Evolutionary conservation across 2,797 vertebrate species (phyloP), one percentile per base, ranked within the genome.

Genomic region (Myotis vivesi): DNA sequence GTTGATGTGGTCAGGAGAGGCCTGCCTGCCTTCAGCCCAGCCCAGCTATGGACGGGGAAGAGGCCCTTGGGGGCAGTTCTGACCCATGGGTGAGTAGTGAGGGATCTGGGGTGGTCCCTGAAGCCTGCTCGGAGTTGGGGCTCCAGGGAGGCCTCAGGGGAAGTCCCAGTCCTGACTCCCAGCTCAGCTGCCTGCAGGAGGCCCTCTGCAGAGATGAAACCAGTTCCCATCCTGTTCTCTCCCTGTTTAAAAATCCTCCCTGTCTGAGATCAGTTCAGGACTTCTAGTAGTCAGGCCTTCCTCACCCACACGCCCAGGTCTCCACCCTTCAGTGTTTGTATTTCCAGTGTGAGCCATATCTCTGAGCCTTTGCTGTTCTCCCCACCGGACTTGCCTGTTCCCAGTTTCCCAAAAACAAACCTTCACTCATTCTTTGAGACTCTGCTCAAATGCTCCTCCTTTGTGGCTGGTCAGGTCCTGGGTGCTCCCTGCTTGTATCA

Each of bases 71-170:
- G 68, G 79, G 53, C 0, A 22, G 28, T 25, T 86, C 57, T 49
- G 83, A 86, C 66, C 55, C 9, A 0, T 82, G 85, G 87, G 81
- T 93, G 87, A 96, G 96, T 83, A 86, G 66, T 57, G 13, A 10
- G 66, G 38, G 15, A 44, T 19, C 68, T 57, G 64, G 68, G 81
- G 36, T 66, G 15, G 68, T 38, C 36, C 44, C 25, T 5, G 3
- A 55, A 66, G 23, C 12, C 33, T 81, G 71, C 51, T 92, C 6
- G 15, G 62, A 77, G n/a, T 28, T 69, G 41, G 36, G 36, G 4
- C 8, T 19, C 6, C 36, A 6, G 51, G 33, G 22, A 33, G 5
- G 23, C 41, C 8, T 8, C 30, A 5, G 59, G 41, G 92, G 81
- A 46, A 36, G 28, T 3, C 62, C 46, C 10, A 2, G 33, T 55